Base-by-base conservation (phyloP, 2,797 vertebrate genomes). In the Acrossocheilus fasciatus region DNA sequence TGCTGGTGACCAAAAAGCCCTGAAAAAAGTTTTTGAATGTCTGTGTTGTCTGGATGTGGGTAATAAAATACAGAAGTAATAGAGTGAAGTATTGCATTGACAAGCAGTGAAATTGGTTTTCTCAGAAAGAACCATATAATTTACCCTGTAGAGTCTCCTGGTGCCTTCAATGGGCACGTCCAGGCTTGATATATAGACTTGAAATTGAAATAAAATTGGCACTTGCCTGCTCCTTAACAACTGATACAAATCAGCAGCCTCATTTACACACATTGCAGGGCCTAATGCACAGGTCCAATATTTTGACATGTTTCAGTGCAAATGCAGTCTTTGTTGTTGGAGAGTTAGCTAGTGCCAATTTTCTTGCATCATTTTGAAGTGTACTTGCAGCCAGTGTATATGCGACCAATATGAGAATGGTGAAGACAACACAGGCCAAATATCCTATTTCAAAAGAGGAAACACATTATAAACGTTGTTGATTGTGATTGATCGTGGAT, bases 71-170 rank as follows among this genome's bases (percentile, higher is more conserved):
- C 26, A 47, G 26, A 47, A 30, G 59, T 34, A 36, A 47, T 47
- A 66, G 26, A 68, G 62, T 34, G 26, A 47, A 81, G n/a, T 64
- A 62, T 20, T 23, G 17, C 43, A 68, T 12, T 81, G 78, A 68
- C 62, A 66, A 34, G 36, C 26, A 36, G 43, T 14, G n/a, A 50
- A 81, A 81, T 81, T 66, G 78, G n/a, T 66, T 81, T 81, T 36
- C 43, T 68, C 41, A 50, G 62, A 50, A 47, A 68, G 9, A 68
- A 34, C n/a, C 77, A 79, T 68, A 81, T 36, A 4, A 66, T 81
- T 81, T 23, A 81, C 26, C 41, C 26, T 68, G 18, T 8, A 30
- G 43, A 36, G 41, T 47, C 78, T 36, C 62, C 43, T 47, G 59
- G 6, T 45, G 26, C 41, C 6, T 34, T 47, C 59, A 34, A 30